Base-by-base conservation (phyloP, 92 coral and sea anemone genomes). In the Diadumene lineata region DNA sequence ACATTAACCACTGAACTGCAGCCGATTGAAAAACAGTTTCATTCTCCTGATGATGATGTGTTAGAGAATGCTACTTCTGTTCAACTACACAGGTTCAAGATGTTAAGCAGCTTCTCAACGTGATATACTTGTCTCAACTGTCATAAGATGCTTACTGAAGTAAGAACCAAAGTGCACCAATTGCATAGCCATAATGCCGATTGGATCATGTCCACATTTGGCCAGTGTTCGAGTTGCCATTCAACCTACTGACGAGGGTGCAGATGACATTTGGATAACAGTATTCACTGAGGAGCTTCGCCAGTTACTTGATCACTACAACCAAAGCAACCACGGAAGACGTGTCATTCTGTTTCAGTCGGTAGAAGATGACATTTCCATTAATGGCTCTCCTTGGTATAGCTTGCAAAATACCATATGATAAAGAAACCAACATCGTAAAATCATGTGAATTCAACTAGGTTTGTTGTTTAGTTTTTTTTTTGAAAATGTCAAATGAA, bases 1-100 rank as follows among this genome's bases (percentile, higher is more conserved):
- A 56, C 62, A 56, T 56, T 25, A 56, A 56, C 7, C 62, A 56
- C 62, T 56, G 62, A 56, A n/a, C 62, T 56, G 6, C 9, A 8
- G 4, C 62, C 62, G 23, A 21, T 56, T 21, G 10, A 9, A 56
- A 25, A 56, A 8, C 10, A 56, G 62, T 56, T 56, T 21, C 62
- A 11, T 8, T 56, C 62, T 56, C 62, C 62, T 56, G 62, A 21
- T 56, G 62, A 56, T 56, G 62, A 56, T 56, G 9, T 56, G 9
- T n/a, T 56, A 56, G 62, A 56, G 62, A n/a, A 56, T 56, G 62
- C 22, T 56, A 56, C 62, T 56, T 56, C 62, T 56, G 24, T 56
- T n/a, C 62, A 56, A 56, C 21, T 56, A 56, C 62, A 56, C 9
- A 21, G 23, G 23, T 56, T 9, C 62, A 56, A 56, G 62, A 56